phyloP scores from a whole-genome alignment of 1,140 invertebrate genomes.

The Drosophila rufa region DNA sequence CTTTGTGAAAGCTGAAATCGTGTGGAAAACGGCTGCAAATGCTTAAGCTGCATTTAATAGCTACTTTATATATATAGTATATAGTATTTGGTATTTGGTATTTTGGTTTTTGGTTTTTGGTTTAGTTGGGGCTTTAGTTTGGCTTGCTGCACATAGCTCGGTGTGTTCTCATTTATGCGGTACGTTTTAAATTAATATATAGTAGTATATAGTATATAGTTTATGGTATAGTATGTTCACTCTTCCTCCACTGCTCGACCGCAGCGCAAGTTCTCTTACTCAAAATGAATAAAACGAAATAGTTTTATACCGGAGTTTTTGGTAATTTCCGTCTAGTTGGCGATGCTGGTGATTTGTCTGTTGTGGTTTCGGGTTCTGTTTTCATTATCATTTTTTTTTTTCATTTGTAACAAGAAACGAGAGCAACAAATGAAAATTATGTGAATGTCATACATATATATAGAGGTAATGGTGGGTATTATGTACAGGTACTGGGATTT shows the following conservation, averaged over 20 bases:
- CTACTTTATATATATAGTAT: conserved; percentile 40
- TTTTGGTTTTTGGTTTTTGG: conserved; percentile 14
- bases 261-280: conserved; percentile 47
- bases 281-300: conserved; percentile 75
- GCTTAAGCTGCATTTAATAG: conserved; percentile 76
- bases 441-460: conserved; percentile 56
- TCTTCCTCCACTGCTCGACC: conserved; percentile 30
- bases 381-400: conserved; percentile 25
- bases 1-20: conserved; percentile 72
- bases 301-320: conserved; percentile 96
- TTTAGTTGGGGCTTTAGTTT: conserved; percentile 23
- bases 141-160: conserved; percentile 45
- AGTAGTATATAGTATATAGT: conserved; percentile 21
- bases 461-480: conserved; percentile 5
- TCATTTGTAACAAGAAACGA: conserved; percentile 71
- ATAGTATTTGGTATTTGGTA: conserved; percentile 34
- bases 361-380: conserved; percentile 86
- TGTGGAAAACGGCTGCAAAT: conserved; percentile 69
- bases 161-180: conserved; percentile 37
- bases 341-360: conserved; percentile 93
- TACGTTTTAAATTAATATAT: conserved; percentile 36
- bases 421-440: conserved; percentile 79
- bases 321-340: conserved; percentile 96
- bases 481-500: conserved; percentile 20
- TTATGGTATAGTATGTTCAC: conserved; percentile 23